Evolutionary conservation across 1,140 invertebrate species (phyloP).

Genomic region (Grapholita molesta): DNA sequence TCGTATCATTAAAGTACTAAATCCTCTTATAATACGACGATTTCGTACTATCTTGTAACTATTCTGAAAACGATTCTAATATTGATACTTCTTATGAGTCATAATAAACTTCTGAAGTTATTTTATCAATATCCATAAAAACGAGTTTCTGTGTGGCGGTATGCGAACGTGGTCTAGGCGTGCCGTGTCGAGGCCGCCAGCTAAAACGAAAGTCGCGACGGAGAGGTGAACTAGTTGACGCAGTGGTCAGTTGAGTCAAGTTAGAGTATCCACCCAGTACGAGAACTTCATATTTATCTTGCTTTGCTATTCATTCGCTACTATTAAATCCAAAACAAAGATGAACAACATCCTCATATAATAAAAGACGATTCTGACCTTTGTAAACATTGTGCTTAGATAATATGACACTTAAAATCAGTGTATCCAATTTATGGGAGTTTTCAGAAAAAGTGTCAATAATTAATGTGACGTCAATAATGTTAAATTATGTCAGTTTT

Average conservation of each 20-base stretch:
- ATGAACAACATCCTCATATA: neutral
- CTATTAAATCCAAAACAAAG: no score
- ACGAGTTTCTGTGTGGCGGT: neutral
- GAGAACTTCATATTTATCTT: neutral
- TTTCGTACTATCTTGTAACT: neutral
- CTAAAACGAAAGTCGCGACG: constrained; percentile 10
- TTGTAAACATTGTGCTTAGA: no score
- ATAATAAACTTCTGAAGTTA: neutral
- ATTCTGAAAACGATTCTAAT: neutral
- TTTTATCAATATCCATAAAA: neutral
- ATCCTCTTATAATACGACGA: no score
- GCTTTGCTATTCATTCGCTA: neutral
- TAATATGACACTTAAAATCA: no score
- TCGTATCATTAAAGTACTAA: no score
- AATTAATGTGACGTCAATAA: no score
- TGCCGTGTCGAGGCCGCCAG: constrained; percentile 2
- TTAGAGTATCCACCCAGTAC: neutral
- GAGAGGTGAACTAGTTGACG: constrained; percentile 15
- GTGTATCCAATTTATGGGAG: no score
- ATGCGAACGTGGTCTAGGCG: constrained; percentile 8
- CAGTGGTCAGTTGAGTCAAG: neutral
- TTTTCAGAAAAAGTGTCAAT: no score
- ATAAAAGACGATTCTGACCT: neutral
- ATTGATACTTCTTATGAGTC: neutral
- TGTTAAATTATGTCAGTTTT: no score